These are phyloP conservation scores for Noctua janthe DNA, from an alignment of 2,888 invertebrate genomes.

Conservation along the genomic window DNA sequence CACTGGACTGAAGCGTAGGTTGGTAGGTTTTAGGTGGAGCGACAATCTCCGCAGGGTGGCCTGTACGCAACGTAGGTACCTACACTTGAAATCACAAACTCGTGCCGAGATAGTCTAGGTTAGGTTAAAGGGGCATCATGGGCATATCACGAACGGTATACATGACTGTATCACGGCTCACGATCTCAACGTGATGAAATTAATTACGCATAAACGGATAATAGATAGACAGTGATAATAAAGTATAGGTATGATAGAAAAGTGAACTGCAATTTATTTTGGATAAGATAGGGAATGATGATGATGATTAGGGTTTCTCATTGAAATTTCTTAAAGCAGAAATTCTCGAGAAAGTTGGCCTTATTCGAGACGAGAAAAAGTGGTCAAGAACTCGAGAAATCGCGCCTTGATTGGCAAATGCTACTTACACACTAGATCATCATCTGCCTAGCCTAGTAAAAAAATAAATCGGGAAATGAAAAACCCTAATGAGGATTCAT, in stretches of 20 bases:
- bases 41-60: too few relatives aligned
- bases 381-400: not conserved
- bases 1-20: too few relatives aligned
- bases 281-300: not conserved
- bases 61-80: not conserved
- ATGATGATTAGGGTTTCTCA: not conserved
- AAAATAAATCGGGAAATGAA: not conserved
- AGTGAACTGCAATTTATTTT: not conserved
- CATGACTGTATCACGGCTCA: not conserved
- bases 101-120: not conserved
- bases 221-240: not conserved
- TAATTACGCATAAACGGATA: not conserved
- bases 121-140: not conserved
- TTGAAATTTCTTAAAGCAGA: not conserved
- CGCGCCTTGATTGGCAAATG: too few relatives aligned
- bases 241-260: not conserved
- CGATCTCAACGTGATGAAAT: constrained; percentile 18
- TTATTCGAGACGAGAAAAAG: not conserved
- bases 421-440: too few relatives aligned
- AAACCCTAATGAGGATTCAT: not conserved
- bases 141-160: not conserved
- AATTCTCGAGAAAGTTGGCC: not conserved
- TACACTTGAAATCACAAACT: not conserved
- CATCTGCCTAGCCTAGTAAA: too few relatives aligned
- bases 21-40: not conserved